Percentiles rank a stretch among this genome's conserved stretches.
These are phyloP conservation scores for Chinchilla lanigera DNA, from an alignment of 2,113 vertebrate species.

Conservation along the genomic window DNA sequence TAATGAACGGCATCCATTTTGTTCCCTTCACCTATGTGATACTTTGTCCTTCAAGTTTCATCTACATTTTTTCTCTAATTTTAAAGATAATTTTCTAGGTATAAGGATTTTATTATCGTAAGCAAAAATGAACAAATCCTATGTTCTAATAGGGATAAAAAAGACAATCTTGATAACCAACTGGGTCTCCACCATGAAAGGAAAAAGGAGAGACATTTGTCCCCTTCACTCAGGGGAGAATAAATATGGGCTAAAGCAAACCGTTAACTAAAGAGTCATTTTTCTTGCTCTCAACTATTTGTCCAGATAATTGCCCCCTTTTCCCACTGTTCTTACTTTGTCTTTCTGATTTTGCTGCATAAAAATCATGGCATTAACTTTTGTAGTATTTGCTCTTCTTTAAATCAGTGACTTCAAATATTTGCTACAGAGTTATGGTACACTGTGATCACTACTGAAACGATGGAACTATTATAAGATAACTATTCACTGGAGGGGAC, in stretches of 20 bases:
- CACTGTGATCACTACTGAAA: slow-evolving; percentile 76
- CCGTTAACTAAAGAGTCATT: not conserved
- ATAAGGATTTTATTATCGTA: not conserved
- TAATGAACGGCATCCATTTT: not conserved
- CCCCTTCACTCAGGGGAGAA: not conserved
- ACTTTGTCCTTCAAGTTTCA: not conserved
- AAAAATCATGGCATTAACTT: not conserved
- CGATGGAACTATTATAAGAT: slow-evolving; percentile 75
- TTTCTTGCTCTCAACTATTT: not conserved
- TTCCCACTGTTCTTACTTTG: not conserved
- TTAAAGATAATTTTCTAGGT: slow-evolving; percentile 2
- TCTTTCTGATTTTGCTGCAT: slow-evolving; percentile 23
- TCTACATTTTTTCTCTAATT: not conserved
- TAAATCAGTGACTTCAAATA: not conserved
- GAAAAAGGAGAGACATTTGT: not conserved
- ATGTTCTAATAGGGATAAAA: not conserved
- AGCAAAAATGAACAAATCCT: slow-evolving; percentile 11
- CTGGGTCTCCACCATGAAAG: not conserved
- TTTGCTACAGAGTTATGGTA: not conserved
- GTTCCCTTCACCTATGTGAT: not conserved
- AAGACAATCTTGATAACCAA: not conserved
- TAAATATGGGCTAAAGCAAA: not conserved
- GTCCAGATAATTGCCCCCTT: not conserved
- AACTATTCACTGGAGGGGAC: slow-evolving; percentile 80
- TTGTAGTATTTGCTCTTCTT: slow-evolving; percentile 14